Conservation (phyloP, 2,797 vertebrate species). For the Enteromius argenteus region DNA sequence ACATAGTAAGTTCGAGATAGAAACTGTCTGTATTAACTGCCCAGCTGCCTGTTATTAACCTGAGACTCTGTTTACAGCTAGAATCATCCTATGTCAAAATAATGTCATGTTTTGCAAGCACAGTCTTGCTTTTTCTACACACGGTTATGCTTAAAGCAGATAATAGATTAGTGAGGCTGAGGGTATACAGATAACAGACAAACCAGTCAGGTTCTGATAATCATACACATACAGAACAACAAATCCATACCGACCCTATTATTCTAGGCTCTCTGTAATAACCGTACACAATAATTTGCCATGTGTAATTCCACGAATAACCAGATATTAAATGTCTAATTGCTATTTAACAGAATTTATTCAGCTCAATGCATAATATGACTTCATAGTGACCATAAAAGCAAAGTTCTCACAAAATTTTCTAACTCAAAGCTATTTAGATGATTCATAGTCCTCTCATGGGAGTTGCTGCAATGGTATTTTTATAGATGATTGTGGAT, state of each 20-base stretch:
- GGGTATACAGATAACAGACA: conserved; percentile 31
- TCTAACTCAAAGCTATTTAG: conserved; percentile 22
- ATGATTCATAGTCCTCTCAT: conserved; percentile 22
- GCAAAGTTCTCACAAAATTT: conserved; percentile 39
- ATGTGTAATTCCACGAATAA: not conserved
- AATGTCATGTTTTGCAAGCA: conserved; percentile 24
- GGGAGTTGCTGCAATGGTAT: not conserved
- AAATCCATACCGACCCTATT: conserved; percentile 62
- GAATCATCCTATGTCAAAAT: conserved; percentile 41
- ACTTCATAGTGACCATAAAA: conserved; percentile 17
- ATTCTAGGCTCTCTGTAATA: conserved; percentile 30
- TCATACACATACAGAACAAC: conserved; percentile 19
- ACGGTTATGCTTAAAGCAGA: conserved; percentile 4
- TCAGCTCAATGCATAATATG: conserved; percentile 14
- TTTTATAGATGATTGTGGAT: conserved; percentile 34
- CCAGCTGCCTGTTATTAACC: conserved; percentile 10
- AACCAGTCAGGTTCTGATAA: conserved; percentile 26
- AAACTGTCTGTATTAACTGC: conserved; percentile 2
- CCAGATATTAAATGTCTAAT: conserved; percentile 15
- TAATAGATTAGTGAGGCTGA: conserved; percentile 31
- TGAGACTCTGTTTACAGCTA: conserved; percentile 1
- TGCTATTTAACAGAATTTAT: conserved; percentile 27
- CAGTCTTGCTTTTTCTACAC: conserved; percentile 29
- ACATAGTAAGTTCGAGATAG: not conserved
- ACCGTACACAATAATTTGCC: conserved; percentile 27